phyloP scores from a whole-genome alignment of 2,888 invertebrate species.

The Cactoblastis cactorum region DNA sequence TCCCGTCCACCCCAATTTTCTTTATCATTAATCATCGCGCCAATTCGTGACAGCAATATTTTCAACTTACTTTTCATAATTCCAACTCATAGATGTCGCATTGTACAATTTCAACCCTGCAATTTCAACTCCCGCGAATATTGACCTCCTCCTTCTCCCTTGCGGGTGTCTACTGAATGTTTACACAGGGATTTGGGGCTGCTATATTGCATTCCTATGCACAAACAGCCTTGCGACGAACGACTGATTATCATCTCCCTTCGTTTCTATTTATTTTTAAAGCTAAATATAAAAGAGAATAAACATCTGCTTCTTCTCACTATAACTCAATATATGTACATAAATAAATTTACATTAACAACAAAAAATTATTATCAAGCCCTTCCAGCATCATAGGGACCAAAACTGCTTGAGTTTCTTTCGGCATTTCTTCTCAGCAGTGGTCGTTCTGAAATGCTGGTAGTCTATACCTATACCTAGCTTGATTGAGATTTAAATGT shows the following conservation, averaged over 20 bases:
- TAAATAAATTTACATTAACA: no score
- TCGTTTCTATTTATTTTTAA: background rate
- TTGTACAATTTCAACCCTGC: constrained; percentile 28
- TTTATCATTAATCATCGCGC: no score
- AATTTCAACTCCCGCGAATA: constrained; percentile 43
- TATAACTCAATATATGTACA: background rate
- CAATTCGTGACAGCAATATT: no score
- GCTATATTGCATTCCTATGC: constrained; percentile 67
- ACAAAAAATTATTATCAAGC: no score
- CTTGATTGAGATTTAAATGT: no score
- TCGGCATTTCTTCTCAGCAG: no score
- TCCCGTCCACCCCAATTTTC: no score
- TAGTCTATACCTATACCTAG: no score
- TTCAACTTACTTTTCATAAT: no score
- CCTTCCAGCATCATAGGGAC: no score
- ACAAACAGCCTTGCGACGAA: constrained; percentile 19
- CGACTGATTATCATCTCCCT: constrained; percentile 2
- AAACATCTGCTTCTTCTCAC: background rate
- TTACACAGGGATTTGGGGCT: constrained; percentile 63
- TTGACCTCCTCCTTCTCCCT: constrained; percentile 51
- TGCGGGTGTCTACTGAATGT: constrained; percentile 61
- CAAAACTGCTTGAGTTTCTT: no score
- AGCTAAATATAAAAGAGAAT: background rate
- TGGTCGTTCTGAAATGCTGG: no score
- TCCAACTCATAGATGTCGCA: constrained; percentile 4